Conservation (phyloP, 2,797 vertebrate species). For the Pseudocheirus occidentalis region DNA sequence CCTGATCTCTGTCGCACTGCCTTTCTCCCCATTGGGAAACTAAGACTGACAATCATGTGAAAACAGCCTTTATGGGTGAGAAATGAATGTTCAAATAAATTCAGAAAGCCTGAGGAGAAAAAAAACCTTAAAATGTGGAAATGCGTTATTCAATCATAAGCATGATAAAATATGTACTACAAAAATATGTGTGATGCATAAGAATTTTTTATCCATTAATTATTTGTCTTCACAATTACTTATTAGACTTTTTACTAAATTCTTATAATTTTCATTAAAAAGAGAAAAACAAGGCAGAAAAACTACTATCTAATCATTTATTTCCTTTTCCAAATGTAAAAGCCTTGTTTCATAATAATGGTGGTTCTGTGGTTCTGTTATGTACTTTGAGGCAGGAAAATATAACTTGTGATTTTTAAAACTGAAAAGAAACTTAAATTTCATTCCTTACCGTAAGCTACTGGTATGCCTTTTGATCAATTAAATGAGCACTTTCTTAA, state of each 20-base stretch:
- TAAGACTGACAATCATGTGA: not conserved
- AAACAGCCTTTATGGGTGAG: not conserved
- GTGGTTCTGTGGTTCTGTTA: not conserved
- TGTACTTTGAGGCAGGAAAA: not conserved
- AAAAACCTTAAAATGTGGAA: not conserved
- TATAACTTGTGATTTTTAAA: not conserved
- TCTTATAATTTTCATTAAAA: not conserved
- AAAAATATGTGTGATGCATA: not conserved
- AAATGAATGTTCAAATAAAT: not conserved
- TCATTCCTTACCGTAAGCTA: not conserved
- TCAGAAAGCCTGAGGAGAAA: not conserved
- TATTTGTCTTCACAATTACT: not conserved
- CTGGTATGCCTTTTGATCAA: not conserved
- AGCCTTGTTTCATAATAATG: not conserved
- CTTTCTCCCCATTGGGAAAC: not conserved
- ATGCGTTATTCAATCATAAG: not conserved
- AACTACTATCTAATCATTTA: not conserved
- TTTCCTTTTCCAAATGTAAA: not conserved
- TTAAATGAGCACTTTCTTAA: not conserved
- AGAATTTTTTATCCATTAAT: not conserved
- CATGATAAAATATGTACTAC: not conserved
- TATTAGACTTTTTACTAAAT: not conserved
- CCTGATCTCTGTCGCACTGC: not conserved
- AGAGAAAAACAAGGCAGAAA: not conserved
- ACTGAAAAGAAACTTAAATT: not conserved